Evolutionary conservation across 2,113 vertebrate genomes (phyloP).

Genomic region (Aegypius monachus): DNA sequence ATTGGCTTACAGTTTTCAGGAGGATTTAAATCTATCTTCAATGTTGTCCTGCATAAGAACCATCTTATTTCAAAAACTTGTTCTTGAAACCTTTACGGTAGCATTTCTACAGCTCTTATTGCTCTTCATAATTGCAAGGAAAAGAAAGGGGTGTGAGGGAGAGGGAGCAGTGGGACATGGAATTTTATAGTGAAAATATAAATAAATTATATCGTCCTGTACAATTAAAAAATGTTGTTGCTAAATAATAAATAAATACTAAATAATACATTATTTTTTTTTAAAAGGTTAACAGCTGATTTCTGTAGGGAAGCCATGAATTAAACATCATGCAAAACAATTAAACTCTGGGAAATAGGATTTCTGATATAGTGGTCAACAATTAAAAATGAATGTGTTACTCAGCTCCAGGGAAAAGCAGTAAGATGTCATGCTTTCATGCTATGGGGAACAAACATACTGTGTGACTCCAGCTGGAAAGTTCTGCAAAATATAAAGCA

Average conservation of each 20-base stretch:
- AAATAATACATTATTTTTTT: slow-evolving; percentile 34
- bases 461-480: neutral
- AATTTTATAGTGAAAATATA: slow-evolving; percentile 35
- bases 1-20: neutral
- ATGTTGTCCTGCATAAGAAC: neutral
- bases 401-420: slow-evolving; percentile 45
- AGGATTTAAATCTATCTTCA: neutral
- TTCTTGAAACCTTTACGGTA: neutral
- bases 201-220: slow-evolving; percentile 39
- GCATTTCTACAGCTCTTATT: neutral
- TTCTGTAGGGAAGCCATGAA: slow-evolving; percentile 60
- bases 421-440: neutral
- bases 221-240: slow-evolving; percentile 51
- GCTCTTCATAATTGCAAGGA: neutral
- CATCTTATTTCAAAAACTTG: neutral
- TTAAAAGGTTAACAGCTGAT: slow-evolving; percentile 49
- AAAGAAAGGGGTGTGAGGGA: neutral
- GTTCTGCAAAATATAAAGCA: slow-evolving; percentile 12
- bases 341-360: slow-evolving; percentile 57
- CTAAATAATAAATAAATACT: slow-evolving; percentile 70
- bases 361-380: slow-evolving; percentile 50
- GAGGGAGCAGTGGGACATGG: neutral
- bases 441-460: neutral
- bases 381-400: slow-evolving; percentile 63
- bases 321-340: slow-evolving; percentile 62